Base-by-base conservation (phyloP, 2,113 vertebrate species). In the Eupsittula cactorum region DNA sequence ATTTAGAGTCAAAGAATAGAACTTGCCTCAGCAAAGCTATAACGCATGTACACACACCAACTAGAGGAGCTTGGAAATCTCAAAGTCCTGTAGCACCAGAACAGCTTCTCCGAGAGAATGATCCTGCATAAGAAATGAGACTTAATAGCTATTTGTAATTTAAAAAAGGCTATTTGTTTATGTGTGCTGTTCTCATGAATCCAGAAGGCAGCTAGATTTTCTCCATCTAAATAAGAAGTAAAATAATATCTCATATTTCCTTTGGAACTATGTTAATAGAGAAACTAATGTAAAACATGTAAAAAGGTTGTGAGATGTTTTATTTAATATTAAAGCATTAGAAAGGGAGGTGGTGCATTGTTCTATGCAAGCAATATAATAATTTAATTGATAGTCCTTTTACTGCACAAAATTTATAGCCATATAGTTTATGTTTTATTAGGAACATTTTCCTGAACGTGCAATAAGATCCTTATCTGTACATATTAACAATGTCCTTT, bases 111-210 rank as follows among this genome's bases (percentile, higher is more conserved):
- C 57, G 42, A 83, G 70, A 85, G 84, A 77, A 90, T 59, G 63
- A 46, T 85, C 77, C 53, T 82, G 50, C 82, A 31, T 70, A 91
- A 91, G 71, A 82, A 95, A 83, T 49, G n/a, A 95, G 81, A 89
- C 76, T 92, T 95, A 96, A 95, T 57, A 93, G 52, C 25, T 64
- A 52, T 91, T 95, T 93, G 73, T 90, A 91, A 93, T 77, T 91
- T 64, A 19, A 95, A 90, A 83, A 62, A 39, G 39, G 15, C 33
- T 75, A 75, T 95, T 97, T 97, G 81, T 65, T 80, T 94, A 78
- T 71, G 47, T n/a, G 53, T 46, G 85, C 33, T 2, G 7, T 94
- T 95, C 83, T 93, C 81, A 89, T 59, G 96, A 95, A 49, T 41
- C 20, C 33, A 75, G 67, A 80, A 74, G 21, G 1, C 0, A 2